These are phyloP conservation scores for Aleiodes leptofemur DNA, from an alignment of 2,888 invertebrate species.

Conservation along the genomic window DNA sequence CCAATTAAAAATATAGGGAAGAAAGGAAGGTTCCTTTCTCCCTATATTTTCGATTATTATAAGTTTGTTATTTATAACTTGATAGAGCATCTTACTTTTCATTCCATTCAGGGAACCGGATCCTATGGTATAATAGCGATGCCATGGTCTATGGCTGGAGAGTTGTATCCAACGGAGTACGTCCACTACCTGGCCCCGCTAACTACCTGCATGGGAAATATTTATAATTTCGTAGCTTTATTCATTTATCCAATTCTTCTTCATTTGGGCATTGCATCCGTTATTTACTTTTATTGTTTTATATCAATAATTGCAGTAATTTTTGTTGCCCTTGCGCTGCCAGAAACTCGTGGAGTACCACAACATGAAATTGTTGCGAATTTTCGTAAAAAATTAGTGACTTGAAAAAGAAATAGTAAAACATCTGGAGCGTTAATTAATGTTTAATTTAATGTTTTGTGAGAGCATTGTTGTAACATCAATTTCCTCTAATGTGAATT, in stretches of 20 bases:
- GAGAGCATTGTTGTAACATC: too few relatives aligned
- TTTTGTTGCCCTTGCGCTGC: conserved; percentile 64
- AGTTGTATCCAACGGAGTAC: conserved; percentile 76
- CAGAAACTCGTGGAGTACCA: conserved; percentile 67
- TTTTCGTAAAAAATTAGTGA: conserved; percentile 50
- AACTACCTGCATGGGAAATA: conserved; percentile 73
- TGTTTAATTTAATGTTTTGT: too few relatives aligned
- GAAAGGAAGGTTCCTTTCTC: too few relatives aligned
- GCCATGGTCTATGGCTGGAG: conserved; percentile 77
- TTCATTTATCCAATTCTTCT: conserved; percentile 73
- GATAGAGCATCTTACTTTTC: not conserved
- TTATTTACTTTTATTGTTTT: conserved; percentile 65
- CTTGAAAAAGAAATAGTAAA: not conserved
- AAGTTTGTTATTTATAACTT: too few relatives aligned
- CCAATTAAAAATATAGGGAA: not conserved
- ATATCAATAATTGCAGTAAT: conserved; percentile 63
- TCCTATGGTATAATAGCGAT: conserved; percentile 76
- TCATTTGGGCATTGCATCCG: conserved; percentile 52
- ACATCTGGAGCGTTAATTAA: too few relatives aligned
- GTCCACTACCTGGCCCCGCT: conserved; percentile 75
- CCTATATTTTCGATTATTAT: too few relatives aligned
- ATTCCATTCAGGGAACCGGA: conserved; percentile 64
- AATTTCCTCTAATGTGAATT: too few relatives aligned
- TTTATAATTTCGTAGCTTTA: conserved; percentile 75
- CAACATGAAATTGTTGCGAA: conserved; percentile 63